These are phyloP conservation scores for Eulacestoma nigropectus DNA, from an alignment of 2,113 vertebrate species.

Conservation along the genomic window DNA sequence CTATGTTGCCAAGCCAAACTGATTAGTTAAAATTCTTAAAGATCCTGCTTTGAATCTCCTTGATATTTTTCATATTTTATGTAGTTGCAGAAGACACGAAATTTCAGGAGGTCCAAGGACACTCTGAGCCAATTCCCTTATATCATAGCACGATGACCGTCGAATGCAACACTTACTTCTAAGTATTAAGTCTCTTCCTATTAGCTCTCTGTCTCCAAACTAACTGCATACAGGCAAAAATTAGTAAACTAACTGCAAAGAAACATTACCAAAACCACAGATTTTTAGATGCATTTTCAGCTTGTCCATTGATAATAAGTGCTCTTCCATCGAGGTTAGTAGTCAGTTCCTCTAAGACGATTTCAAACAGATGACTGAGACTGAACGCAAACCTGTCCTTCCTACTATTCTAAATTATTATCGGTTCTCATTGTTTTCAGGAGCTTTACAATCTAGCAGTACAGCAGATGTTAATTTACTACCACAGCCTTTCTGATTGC, in stretches of 20 bases:
- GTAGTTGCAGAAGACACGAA: neutral
- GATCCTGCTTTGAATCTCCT: neutral
- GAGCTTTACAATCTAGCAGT: neutral
- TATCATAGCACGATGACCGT: neutral
- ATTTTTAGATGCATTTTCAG: neutral
- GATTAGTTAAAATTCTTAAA: neutral
- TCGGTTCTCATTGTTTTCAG: neutral
- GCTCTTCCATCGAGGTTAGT: neutral
- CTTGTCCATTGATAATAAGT: neutral
- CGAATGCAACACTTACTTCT: accelerated
- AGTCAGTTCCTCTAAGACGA: neutral
- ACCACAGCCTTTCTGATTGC: constrained; percentile 15
- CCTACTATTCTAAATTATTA: neutral
- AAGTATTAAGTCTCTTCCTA: neutral
- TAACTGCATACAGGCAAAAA: neutral
- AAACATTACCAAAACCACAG: neutral
- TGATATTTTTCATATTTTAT: neutral
- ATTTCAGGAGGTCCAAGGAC: neutral
- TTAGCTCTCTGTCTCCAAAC: neutral
- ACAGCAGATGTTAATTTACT: neutral
- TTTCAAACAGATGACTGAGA: neutral
- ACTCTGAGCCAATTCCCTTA: neutral
- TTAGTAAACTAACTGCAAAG: neutral
- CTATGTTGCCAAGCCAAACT: neutral
- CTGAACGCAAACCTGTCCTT: neutral